Percentiles rank a stretch among this genome's conserved stretches.
Evolutionary conservation across 2,888 invertebrate species (phyloP).

Genomic region (Chymomyza caudatula): DNA sequence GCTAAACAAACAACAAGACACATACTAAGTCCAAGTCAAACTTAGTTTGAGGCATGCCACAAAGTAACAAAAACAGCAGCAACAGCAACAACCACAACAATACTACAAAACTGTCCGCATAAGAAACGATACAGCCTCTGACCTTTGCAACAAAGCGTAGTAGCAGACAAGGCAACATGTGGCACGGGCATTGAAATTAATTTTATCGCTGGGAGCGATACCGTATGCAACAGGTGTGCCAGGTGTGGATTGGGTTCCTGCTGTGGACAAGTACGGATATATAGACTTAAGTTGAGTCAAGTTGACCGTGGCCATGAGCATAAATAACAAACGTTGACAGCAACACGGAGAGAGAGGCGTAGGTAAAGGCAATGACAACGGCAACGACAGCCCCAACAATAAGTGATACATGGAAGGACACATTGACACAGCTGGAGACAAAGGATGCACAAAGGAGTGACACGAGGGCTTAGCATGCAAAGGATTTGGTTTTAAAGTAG

Average conservation of each 20-base stretch:
- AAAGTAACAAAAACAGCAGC: conserved; percentile 11
- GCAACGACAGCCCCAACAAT: neutral
- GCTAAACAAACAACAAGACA: neutral
- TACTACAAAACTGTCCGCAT: neutral
- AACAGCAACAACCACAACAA: neutral
- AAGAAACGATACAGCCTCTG: conserved; percentile 15
- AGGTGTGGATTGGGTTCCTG: conserved; percentile 1
- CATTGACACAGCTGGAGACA: conserved; percentile 10
- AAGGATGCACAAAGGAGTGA: neutral
- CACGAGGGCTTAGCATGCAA: neutral
- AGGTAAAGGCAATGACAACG: neutral
- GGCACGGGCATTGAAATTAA: conserved; percentile 38
- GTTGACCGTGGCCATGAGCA: conserved; percentile 39
- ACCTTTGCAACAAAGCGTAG: conserved; percentile 38
- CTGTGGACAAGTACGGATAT: neutral
- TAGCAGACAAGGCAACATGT: neutral
- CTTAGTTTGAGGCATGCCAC: neutral
- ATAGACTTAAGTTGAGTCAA: conserved; percentile 1
- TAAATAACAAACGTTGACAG: conserved; percentile 29
- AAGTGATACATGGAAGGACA: conserved; percentile 5
- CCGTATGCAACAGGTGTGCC: conserved; percentile 42
- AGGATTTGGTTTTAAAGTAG: neutral
- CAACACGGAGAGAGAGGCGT: conserved; percentile 6
- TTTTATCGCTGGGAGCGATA: conserved; percentile 34
- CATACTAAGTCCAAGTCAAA: neutral